Evolutionary conservation across 2,797 vertebrate species (phyloP).

Genomic region (Caiman crocodilus): DNA sequence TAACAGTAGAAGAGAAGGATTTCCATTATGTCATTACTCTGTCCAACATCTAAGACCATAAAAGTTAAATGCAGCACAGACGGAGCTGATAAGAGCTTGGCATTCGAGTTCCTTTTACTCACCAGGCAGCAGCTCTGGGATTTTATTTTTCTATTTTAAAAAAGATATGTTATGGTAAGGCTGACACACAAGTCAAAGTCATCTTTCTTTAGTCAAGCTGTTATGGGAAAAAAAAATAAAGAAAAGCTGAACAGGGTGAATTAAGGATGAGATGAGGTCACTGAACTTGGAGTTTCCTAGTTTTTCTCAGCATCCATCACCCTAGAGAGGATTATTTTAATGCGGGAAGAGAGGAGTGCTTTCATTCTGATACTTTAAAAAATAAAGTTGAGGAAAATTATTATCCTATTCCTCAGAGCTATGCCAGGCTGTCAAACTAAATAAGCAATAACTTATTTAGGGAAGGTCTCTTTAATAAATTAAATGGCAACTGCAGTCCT

Average conservation of each 20-base stretch:
- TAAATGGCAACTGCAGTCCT: not conserved
- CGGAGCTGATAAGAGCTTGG: not conserved
- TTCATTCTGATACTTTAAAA: not conserved
- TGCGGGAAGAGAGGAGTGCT: not conserved
- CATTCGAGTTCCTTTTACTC: not conserved
- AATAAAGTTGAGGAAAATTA: not conserved
- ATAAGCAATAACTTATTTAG: not conserved
- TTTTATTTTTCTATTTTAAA: not conserved
- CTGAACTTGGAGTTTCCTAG: not conserved
- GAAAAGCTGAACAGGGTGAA: not conserved
- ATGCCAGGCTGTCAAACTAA: not conserved
- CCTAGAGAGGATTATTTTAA: not conserved
- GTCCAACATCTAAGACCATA: not conserved
- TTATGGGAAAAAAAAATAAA: fast-evolving
- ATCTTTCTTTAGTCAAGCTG: not conserved
- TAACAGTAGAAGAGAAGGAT: not conserved
- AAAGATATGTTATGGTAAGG: not conserved
- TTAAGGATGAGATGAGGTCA: not conserved
- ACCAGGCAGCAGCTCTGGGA: not conserved
- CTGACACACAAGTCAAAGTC: not conserved
- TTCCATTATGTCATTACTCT: not conserved
- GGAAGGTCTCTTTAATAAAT: not conserved
- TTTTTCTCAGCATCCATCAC: not conserved
- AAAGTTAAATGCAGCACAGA: not conserved
- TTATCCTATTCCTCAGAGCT: not conserved